Evolutionary conservation across 2,113 vertebrate genomes (phyloP).

Genomic region (Trachemys scripta): DNA sequence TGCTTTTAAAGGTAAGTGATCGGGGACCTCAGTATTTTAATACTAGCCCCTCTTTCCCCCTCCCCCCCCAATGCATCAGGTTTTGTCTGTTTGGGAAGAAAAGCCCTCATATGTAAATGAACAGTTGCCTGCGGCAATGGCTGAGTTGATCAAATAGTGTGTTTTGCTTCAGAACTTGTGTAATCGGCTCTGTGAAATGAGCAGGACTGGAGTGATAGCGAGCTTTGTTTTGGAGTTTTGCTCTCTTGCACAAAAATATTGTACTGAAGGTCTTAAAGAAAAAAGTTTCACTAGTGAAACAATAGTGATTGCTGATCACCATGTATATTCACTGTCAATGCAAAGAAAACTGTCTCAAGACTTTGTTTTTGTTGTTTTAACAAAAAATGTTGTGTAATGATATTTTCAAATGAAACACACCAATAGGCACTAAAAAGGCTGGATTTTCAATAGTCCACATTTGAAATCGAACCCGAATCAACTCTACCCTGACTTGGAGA

Average conservation of each 20-base stretch:
- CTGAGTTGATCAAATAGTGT: slow-evolving; percentile 66
- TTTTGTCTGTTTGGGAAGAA: neutral
- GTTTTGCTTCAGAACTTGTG: slow-evolving; percentile 45
- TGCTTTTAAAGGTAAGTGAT: slow-evolving; percentile 66
- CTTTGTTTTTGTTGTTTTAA: neutral
- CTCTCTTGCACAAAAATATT: slow-evolving; percentile 23
- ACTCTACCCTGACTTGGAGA: neutral
- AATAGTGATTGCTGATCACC: neutral
- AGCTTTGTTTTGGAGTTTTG: neutral
- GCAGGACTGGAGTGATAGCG: slow-evolving; percentile 1
- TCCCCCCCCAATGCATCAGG: neutral
- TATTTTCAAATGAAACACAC: neutral
- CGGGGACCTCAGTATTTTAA: neutral
- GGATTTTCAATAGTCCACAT: slow-evolving; percentile 16
- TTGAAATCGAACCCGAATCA: slow-evolving; percentile 1
- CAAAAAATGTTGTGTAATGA: neutral
- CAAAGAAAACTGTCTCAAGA: slow-evolving; percentile 21
- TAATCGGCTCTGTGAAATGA: slow-evolving; percentile 22
- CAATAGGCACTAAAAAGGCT: neutral
- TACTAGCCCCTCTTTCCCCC: neutral
- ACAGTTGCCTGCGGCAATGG: slow-evolving; percentile 62
- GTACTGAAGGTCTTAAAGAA: slow-evolving; percentile 3
- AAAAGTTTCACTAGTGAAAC: slow-evolving; percentile 25
- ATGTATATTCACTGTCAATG: neutral
- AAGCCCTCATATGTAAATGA: neutral